Evolutionary conservation across 1,140 invertebrate species (phyloP).

Genomic region (Macrocentrus cingulum): DNA sequence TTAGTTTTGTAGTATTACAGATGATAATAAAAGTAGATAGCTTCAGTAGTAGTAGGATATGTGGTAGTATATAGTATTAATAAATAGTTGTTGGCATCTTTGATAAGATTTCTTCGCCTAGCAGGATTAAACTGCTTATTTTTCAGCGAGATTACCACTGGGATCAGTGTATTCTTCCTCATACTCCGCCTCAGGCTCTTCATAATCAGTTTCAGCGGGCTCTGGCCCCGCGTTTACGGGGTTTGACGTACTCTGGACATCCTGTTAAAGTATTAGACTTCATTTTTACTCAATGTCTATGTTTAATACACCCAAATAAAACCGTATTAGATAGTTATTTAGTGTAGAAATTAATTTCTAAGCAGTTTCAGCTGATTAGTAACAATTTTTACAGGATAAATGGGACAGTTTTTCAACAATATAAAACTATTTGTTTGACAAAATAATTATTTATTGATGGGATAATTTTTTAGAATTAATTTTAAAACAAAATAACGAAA

Average conservation of each 20-base stretch:
- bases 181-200: slow-evolving; percentile 51
- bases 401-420: too few species aligned
- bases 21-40: background rate
- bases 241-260: slow-evolving; percentile 46
- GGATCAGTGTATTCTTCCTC: slow-evolving; percentile 53
- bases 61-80: background rate
- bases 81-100: background rate
- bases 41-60: slow-evolving; percentile 2
- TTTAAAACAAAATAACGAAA: too few species aligned
- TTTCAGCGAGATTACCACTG: slow-evolving; percentile 53
- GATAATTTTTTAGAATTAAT: too few species aligned
- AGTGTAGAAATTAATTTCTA: background rate
- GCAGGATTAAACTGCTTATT: slow-evolving; percentile 43
- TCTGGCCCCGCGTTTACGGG: slow-evolving; percentile 53
- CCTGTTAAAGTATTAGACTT: slow-evolving; percentile 46
- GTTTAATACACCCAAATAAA: background rate
- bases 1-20: slow-evolving; percentile 39
- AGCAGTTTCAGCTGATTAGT: too few species aligned
- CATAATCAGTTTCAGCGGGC: slow-evolving; percentile 56
- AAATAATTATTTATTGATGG: too few species aligned
- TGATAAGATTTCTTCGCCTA: too few species aligned
- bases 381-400: too few species aligned
- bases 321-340: background rate
- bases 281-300: slow-evolving; percentile 18
- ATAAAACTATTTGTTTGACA: too few species aligned